A percentile compares a stretch with the other conserved stretches of the same genome.
Conservation (phyloP, 2,113 vertebrate genomes). For the Camelus dromedarius region DNA sequence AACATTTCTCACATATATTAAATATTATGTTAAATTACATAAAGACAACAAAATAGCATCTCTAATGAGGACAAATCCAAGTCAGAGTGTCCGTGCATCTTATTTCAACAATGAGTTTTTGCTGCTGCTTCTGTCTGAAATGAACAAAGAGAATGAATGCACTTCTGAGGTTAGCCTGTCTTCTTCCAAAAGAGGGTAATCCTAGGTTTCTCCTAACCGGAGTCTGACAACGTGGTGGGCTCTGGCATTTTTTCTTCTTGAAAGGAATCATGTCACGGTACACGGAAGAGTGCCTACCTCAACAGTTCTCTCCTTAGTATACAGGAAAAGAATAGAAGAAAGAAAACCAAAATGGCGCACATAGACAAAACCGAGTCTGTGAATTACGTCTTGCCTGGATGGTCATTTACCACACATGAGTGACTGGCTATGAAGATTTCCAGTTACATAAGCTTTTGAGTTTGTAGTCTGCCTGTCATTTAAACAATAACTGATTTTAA, state of each 20-base stretch:
- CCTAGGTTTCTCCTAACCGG: not conserved
- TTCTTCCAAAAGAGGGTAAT: not conserved
- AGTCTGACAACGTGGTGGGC: not conserved
- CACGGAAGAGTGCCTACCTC: not conserved
- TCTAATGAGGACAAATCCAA: not conserved
- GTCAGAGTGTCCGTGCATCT: not conserved
- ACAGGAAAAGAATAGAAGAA: not conserved
- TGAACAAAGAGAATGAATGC: not conserved
- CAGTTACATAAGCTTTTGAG: not conserved
- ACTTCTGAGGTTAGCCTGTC: not conserved
- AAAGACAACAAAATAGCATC: not conserved
- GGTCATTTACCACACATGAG: not conserved
- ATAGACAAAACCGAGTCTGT: not conserved
- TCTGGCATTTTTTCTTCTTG: not conserved
- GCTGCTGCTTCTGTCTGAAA: not conserved
- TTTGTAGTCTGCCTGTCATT: slow-evolving; percentile 41
- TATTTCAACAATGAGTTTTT: not conserved
- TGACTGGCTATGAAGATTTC: not conserved
- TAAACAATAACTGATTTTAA: slow-evolving; percentile 44
- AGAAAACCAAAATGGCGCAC: not conserved
- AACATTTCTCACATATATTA: not conserved
- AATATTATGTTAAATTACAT: not conserved
- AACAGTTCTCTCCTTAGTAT: not conserved
- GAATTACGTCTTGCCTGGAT: not conserved
- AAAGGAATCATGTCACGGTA: not conserved